These are phyloP conservation scores for Chloroceryle inda DNA, from an alignment of 2,797 vertebrate genomes.

Conservation along the genomic window DNA sequence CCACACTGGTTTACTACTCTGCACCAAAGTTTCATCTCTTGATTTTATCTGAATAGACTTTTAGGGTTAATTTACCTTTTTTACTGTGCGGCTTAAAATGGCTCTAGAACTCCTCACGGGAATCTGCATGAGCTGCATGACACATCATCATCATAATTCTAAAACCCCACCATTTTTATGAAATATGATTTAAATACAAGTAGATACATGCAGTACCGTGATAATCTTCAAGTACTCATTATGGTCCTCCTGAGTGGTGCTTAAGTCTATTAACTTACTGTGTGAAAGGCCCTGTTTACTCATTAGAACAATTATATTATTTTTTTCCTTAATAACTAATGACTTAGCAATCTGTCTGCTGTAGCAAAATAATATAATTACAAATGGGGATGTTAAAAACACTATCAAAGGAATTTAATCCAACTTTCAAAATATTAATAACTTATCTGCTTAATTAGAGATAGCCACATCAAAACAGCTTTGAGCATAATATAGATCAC, in stretches of 20 bases:
- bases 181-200: background rate
- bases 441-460: slow-evolving; percentile 47
- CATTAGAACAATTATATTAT: background rate
- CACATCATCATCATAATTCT: background rate
- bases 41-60: background rate
- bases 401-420: slow-evolving; percentile 28
- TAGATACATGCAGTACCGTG: background rate
- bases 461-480: slow-evolving; percentile 27
- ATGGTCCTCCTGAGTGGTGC: background rate
- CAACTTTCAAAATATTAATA: slow-evolving; percentile 47
- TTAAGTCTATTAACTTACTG: background rate
- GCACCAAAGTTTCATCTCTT: background rate
- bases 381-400: slow-evolving; percentile 36
- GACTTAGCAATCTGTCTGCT: background rate
- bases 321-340: background rate
- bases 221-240: background rate
- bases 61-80: background rate
- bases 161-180: background rate
- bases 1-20: background rate
- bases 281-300: background rate
- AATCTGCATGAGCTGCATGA: background rate
- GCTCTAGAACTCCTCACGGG: background rate
- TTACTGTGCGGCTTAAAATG: background rate
- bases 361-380: background rate
- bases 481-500: slow-evolving; percentile 20